Conservation (phyloP, 2,113 vertebrate species). For the Dendrocopos noguchii region DNA sequence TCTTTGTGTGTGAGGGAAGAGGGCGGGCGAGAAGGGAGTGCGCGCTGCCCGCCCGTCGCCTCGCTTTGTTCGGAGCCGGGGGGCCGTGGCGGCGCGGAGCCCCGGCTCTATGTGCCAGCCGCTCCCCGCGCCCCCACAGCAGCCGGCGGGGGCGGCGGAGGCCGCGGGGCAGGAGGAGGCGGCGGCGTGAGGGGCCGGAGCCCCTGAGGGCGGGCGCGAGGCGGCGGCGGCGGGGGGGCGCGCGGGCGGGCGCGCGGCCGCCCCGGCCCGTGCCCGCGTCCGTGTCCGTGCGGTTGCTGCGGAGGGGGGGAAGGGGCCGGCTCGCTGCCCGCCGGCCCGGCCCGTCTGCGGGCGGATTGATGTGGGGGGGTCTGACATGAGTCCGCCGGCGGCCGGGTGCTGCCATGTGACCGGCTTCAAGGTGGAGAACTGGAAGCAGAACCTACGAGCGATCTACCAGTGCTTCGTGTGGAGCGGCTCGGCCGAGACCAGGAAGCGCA, state of each 20-base stretch:
- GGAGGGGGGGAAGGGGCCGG: slow-evolving; percentile 60
- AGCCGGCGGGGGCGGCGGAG: neutral
- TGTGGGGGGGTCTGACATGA: slow-evolving; percentile 85
- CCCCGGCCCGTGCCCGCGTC: slow-evolving; percentile 32
- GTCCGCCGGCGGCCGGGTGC: slow-evolving; percentile 89
- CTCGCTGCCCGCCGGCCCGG: slow-evolving; percentile 58
- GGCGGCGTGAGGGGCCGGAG: neutral
- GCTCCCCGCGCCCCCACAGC: slow-evolving; percentile 3
- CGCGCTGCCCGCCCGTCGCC: neutral
- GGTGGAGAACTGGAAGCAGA: slow-evolving; percentile 99
- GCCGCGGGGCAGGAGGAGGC: slow-evolving; percentile 21
- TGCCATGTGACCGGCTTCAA: slow-evolving; percentile 95
- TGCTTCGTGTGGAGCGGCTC: slow-evolving; percentile 97
- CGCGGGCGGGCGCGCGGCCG: neutral
- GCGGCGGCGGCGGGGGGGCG: neutral
- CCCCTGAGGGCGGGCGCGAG: neutral
- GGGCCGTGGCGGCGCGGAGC: slow-evolving; percentile 56
- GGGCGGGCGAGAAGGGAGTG: slow-evolving; percentile 29
- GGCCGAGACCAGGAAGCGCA: slow-evolving; percentile 94
- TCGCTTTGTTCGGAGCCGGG: slow-evolving; percentile 69
- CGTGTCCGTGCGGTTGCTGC: slow-evolving; percentile 3
- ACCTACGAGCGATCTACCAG: slow-evolving; percentile 95
- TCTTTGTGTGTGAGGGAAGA: slow-evolving; percentile 52
- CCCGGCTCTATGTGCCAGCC: slow-evolving; percentile 65
- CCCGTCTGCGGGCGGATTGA: slow-evolving; percentile 75